Base-by-base conservation (phyloP, 2,888 invertebrate genomes). In the Nasonia oneida region DNA sequence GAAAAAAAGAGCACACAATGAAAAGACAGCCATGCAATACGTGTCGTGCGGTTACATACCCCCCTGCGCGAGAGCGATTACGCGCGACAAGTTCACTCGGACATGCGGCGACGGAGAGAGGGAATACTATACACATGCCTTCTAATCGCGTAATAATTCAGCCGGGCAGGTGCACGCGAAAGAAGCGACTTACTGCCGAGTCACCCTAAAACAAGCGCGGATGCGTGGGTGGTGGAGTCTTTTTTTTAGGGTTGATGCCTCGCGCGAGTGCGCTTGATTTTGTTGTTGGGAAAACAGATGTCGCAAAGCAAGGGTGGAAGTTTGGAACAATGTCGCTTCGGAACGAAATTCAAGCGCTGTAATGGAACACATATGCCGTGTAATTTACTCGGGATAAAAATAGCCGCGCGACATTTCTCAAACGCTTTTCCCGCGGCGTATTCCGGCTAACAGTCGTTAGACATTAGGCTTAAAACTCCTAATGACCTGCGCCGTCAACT, bases 91-190 rank as follows among this genome's bases (percentile, higher is more conserved):
- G 77, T 83, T 81, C 81, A 47, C 64, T 75, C 64, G 75, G 75
- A 50, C 64, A 23, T 23, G 42, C 6, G 10, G 50, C 3, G 50
- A 23, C 4, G 50, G 4, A 15, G n/a, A 29, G 29, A 47, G 67
- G 42, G 57, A 39, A 64, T 42, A 82, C 73, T 77, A 78, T 73
- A 39, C 33, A 23, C 83, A 33, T 53, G 39, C 71, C 18, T 42
- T 74, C 74, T 67, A 82, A 81, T 82, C 82, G 82, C 82, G 82
- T 79, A 85, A 85, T 82, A 74, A 82, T 85, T 81, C 64, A 85
- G 47, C 57, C 76, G 42, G 57, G 85, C 82, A 85, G 85, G 85
- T 85, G 81, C 61, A 33, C 42, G n/a, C 42, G 73, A 64, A 64
- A 78, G 53, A 37, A 61, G 76, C 37, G n/a, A 71, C 39, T 53